phyloP scores from a whole-genome alignment of 2,888 invertebrate genomes.

The Dolichomitus sp. region DNA sequence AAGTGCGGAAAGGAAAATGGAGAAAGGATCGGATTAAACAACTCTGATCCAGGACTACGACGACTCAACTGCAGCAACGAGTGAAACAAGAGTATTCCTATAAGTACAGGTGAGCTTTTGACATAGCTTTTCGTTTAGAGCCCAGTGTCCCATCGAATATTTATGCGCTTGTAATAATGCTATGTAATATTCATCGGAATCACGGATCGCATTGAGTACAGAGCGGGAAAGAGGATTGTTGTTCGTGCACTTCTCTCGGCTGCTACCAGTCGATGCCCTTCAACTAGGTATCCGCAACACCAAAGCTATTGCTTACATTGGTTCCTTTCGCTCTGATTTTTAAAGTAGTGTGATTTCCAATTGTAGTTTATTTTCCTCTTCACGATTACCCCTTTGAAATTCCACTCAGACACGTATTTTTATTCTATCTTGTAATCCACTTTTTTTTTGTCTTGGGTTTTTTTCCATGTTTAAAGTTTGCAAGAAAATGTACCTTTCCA shows the following conservation, averaged over 20 bases:
- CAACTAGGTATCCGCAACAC: background rate
- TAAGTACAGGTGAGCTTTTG: conserved; percentile 7
- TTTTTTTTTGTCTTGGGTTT: too few relatives aligned
- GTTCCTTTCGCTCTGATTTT: background rate
- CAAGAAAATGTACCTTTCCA: too few relatives aligned
- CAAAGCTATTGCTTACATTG: background rate
- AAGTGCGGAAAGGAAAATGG: conserved; percentile 6
- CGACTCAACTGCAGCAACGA: background rate
- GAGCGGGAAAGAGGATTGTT: conserved; percentile 48
- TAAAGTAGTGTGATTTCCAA: background rate
- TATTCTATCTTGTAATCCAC: background rate
- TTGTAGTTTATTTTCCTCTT: background rate
- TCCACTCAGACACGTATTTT: background rate
- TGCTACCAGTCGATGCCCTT: conserved; percentile 37
- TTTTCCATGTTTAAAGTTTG: too few relatives aligned
- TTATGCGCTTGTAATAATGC: conserved; percentile 72
- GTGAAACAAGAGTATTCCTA: background rate
- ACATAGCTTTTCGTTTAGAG: conserved; percentile 35
- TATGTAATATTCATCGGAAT: conserved; percentile 76
- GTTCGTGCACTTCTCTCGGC: conserved; percentile 25
- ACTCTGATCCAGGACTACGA: conserved; percentile 14
- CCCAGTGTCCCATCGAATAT: conserved; percentile 61
- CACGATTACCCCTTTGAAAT: background rate
- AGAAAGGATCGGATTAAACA: conserved; percentile 15
- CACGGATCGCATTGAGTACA: conserved; percentile 35